Percentiles rank a stretch among this genome's conserved stretches.
phyloP scores from a whole-genome alignment of 2,888 invertebrate genomes.

The Epinotia demarniana region DNA sequence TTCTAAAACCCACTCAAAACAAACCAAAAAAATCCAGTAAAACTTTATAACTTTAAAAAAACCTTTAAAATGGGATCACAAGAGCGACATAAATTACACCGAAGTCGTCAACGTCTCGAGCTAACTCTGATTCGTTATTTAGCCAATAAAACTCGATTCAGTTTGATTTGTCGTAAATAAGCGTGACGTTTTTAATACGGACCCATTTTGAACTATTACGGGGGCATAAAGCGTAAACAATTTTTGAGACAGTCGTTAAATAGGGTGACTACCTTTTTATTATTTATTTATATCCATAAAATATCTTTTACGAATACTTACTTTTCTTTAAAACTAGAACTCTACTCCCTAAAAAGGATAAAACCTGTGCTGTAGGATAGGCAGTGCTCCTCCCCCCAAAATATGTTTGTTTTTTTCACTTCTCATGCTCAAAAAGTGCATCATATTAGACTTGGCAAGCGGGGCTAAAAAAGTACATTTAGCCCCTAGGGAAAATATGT shows the following conservation, averaged over 20 bases:
- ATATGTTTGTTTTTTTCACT: too few species aligned
- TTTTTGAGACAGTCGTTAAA: conserved; percentile 62
- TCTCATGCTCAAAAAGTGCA: too few species aligned
- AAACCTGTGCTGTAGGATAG: too few species aligned
- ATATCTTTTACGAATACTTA: too few species aligned
- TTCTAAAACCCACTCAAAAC: conserved; percentile 17
- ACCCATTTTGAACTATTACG: conserved; percentile 80
- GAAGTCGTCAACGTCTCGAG: conserved; percentile 68
- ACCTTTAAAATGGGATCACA: conserved; percentile 75
- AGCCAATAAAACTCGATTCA: conserved; percentile 77
- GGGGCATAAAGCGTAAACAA: conserved; percentile 68
- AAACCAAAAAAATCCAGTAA: conserved; percentile 56
- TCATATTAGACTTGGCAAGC: too few species aligned
- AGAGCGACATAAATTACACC: conserved; percentile 69
- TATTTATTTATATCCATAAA: too few species aligned
- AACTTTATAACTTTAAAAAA: conserved; percentile 63
- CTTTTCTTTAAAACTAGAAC: too few species aligned
- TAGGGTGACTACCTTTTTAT: conserved; percentile 54
- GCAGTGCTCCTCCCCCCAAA: too few species aligned
- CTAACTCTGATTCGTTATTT: conserved; percentile 64
- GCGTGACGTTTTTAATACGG: conserved; percentile 74
- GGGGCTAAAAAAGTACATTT: too few species aligned
- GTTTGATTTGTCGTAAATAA: conserved; percentile 71
- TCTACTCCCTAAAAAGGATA: too few species aligned
- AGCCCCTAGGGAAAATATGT: too few species aligned